These are phyloP conservation scores for Gymnoscelis rufifasciata DNA, from an alignment of 2,888 invertebrate species.

Conservation along the genomic window DNA sequence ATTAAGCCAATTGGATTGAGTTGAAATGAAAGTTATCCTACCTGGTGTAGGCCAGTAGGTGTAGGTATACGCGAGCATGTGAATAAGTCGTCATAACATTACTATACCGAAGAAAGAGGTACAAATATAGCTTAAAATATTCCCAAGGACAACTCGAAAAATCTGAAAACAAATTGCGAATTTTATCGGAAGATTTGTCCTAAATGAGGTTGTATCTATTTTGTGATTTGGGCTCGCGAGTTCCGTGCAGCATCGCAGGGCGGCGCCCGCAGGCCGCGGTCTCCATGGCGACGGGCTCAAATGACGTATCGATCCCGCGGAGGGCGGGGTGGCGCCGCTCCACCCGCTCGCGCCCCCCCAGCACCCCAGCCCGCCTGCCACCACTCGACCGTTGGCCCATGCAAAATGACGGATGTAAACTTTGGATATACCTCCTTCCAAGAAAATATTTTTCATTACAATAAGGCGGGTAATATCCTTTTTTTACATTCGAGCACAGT, in stretches of 20 bases:
- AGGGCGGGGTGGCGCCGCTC: constrained; percentile 71
- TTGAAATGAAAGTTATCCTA: too few relatives aligned
- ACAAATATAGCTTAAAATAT: constrained; percentile 9
- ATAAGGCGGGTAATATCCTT: constrained; percentile 53
- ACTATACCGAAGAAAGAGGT: constrained; percentile 9
- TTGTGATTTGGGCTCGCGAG: constrained; percentile 63
- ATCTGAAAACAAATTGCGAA: constrained; percentile 45
- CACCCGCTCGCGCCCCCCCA: constrained; percentile 65
- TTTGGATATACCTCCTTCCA: constrained; percentile 76
- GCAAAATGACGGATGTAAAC: constrained; percentile 80
- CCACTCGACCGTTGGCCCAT: constrained; percentile 78
- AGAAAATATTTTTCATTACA: constrained; percentile 77
- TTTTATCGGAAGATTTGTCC: constrained; percentile 63
- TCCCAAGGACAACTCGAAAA: constrained; percentile 28
- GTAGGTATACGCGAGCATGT: background rate
- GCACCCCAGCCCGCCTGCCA: constrained; percentile 57
- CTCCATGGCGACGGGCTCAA: constrained; percentile 79
- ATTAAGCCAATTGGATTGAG: too few relatives aligned
- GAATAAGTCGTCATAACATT: constrained; percentile 1
- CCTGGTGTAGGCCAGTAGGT: too few relatives aligned
- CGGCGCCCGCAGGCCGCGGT: constrained; percentile 79
- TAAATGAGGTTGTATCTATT: constrained; percentile 67
- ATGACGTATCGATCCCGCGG: constrained; percentile 79
- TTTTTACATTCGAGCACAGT: background rate
- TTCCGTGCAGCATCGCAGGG: constrained; percentile 67